Conservation (phyloP, 2,888 invertebrate species). For the Brachypalpus laphriformis region DNA sequence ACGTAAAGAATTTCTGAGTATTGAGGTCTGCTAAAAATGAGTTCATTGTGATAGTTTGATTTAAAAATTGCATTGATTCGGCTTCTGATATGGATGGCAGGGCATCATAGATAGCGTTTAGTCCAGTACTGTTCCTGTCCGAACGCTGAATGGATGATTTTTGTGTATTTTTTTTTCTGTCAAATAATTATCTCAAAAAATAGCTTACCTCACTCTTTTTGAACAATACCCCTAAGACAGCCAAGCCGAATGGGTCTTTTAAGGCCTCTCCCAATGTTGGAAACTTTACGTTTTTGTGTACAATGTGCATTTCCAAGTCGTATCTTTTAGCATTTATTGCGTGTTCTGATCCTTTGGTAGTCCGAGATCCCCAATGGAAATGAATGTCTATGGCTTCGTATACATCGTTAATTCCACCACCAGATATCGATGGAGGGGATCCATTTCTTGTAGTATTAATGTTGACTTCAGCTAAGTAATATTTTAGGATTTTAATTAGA, state of each 20-base stretch:
- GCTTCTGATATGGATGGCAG: constrained; percentile 75
- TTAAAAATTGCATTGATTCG: constrained; percentile 74
- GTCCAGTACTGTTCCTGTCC: constrained; percentile 53
- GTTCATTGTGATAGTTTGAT: constrained; percentile 76
- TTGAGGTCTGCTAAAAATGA: constrained; percentile 77
- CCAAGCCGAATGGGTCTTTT: constrained; percentile 84
- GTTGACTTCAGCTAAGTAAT: constrained; percentile 76
- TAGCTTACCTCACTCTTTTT: constrained; percentile 81
- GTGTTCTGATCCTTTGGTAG: constrained; percentile 86
- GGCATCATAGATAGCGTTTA: constrained; percentile 76
- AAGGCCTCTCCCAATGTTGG: constrained; percentile 84
- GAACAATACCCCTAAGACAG: constrained; percentile 86
- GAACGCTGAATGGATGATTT: background rate
- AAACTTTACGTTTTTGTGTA: constrained; percentile 86
- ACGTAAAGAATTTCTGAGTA: constrained; percentile 78
- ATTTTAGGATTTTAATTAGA: background rate
- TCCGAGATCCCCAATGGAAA: constrained; percentile 84
- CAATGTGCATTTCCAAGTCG: constrained; percentile 87
- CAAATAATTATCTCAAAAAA: too few species aligned
- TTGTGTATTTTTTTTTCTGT: too few species aligned
- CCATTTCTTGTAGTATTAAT: constrained; percentile 76
- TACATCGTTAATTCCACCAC: constrained; percentile 76
- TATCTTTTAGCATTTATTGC: constrained; percentile 82
- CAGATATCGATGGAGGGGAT: constrained; percentile 77
- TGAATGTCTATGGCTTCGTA: constrained; percentile 33